A percentile compares a stretch with the other conserved stretches of the same genome.
Conservation (phyloP, 2,113 vertebrate genomes). For the Hypocryptadius cinnamomeus region DNA sequence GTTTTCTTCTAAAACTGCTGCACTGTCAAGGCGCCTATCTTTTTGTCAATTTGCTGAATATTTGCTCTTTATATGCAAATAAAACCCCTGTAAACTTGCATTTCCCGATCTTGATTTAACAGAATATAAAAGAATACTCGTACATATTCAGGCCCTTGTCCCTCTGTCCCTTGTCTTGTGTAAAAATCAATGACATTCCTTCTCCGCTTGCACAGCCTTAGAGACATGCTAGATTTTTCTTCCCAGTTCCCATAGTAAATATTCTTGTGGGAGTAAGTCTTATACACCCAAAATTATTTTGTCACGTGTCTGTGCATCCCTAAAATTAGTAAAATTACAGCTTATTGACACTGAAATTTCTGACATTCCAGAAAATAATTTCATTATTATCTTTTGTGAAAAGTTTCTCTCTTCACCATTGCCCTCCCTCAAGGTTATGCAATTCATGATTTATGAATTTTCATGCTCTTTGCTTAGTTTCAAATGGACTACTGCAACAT, state of each 20-base stretch:
- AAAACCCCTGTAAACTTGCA: not conserved
- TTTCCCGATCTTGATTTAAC: not conserved
- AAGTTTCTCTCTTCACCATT: not conserved
- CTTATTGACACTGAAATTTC: not conserved
- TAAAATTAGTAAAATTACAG: constrained; percentile 3
- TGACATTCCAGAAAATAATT: not conserved
- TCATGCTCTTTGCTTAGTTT: not conserved
- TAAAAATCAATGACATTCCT: not conserved
- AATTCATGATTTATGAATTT: not conserved
- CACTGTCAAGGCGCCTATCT: not conserved
- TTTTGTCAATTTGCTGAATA: not conserved
- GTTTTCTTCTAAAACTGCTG: not conserved
- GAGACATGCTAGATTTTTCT: not conserved
- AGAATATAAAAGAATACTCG: not conserved
- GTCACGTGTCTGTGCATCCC: not conserved
- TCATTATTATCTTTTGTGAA: not conserved
- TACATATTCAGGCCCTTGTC: not conserved
- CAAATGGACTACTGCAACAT: not conserved
- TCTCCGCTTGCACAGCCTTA: not conserved
- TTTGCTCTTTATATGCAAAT: not conserved
- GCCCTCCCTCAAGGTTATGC: not conserved
- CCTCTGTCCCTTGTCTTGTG: not conserved
- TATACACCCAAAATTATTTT: not conserved
- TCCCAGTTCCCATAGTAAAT: not conserved
- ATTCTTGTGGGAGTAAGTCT: not conserved